These are phyloP conservation scores for Heliocidaris erythrogramma DNA, from an alignment of 35 echinoderm and acorn worm species.

Conservation along the genomic window DNA sequence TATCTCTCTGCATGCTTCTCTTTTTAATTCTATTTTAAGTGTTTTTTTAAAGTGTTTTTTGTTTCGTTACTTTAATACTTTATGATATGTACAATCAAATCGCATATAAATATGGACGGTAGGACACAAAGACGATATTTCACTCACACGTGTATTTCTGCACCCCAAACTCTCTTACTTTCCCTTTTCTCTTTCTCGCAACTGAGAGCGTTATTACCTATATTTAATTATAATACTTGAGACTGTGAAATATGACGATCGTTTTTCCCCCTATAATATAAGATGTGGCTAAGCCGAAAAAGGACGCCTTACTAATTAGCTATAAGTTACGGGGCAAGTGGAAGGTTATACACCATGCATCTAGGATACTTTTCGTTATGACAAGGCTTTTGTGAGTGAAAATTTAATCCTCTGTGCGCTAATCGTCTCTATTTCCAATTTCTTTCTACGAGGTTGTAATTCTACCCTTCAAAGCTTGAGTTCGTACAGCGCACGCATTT, in stretches of 20 bases:
- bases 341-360: neutral
- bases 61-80: too few relatives aligned
- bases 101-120: neutral
- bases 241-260: neutral
- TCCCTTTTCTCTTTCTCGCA: neutral
- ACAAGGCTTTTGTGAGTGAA: neutral
- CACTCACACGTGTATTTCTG: neutral
- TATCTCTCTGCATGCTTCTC: neutral
- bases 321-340: neutral
- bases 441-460: neutral
- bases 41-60: too few relatives aligned
- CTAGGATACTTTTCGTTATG: neutral
- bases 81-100: too few relatives aligned
- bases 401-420: conserved; percentile 9
- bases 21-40: neutral
- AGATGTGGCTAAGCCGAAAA: neutral
- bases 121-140: neutral
- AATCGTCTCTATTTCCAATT: neutral
- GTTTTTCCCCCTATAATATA: neutral
- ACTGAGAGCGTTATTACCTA: neutral
- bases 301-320: conserved; percentile 9
- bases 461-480: neutral
- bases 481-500: neutral
- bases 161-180: neutral
- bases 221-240: neutral